These are phyloP conservation scores for Parauchenoglanis punctatus DNA, from an alignment of 2,797 vertebrate genomes.

Conservation along the genomic window DNA sequence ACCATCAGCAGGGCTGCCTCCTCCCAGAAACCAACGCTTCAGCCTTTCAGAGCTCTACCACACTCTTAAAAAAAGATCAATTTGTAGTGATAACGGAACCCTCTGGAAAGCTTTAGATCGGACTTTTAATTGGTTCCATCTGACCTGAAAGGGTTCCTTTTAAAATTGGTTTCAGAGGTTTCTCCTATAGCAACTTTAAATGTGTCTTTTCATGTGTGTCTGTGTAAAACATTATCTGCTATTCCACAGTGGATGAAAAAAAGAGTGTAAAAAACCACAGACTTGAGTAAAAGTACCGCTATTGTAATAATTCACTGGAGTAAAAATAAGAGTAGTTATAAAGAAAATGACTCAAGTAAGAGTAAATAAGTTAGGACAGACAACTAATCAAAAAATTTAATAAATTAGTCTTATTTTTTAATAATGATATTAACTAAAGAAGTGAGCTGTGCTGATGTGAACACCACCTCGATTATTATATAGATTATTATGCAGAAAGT, in stretches of 20 bases:
- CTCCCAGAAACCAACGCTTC: slow-evolving; percentile 26
- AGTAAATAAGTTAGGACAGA: background rate
- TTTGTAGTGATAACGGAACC: slow-evolving; percentile 32
- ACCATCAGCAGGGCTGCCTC: slow-evolving; percentile 66
- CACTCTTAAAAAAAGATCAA: slow-evolving; percentile 28
- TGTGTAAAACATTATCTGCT: background rate
- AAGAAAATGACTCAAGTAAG: background rate
- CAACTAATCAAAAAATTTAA: too few species aligned
- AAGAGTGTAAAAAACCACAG: too few species aligned
- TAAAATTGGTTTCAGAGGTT: slow-evolving; percentile 3
- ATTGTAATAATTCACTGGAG: background rate
- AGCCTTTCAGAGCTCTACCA: slow-evolving; percentile 3
- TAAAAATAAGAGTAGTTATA: background rate
- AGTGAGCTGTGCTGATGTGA: background rate
- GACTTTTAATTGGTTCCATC: slow-evolving; percentile 38
- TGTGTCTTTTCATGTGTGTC: background rate
- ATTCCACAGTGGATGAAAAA: background rate
- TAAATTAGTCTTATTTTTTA: too few species aligned
- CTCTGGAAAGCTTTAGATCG: slow-evolving; percentile 18
- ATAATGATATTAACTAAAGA: background rate
- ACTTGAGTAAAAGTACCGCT: background rate
- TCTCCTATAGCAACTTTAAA: background rate
- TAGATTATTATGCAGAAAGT: too few species aligned
- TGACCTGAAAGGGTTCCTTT: slow-evolving; percentile 12
- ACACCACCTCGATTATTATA: too few species aligned